Evolutionary conservation across 2,888 invertebrate species (phyloP).

Genomic region (Anagyrus pseudococci): DNA sequence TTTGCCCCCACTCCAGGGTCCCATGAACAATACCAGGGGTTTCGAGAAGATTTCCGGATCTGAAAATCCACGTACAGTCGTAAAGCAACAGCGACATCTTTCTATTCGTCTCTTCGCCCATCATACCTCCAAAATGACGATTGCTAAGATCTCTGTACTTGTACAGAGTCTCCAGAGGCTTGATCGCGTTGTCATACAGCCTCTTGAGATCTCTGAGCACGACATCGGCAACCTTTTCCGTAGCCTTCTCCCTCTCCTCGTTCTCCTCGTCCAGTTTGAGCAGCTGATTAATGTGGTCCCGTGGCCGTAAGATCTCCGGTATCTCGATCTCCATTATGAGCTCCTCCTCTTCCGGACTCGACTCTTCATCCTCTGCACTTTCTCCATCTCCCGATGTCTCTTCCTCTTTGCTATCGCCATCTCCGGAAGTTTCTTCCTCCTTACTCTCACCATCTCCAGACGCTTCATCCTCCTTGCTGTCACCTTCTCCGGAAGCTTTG

Average conservation of each 20-base stretch:
- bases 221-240: slow-evolving; percentile 77
- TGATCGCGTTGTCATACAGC: slow-evolving; percentile 85
- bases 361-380: slow-evolving; percentile 45
- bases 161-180: slow-evolving; percentile 88
- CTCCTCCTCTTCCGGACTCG: slow-evolving; percentile 64
- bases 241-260: slow-evolving; percentile 72
- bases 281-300: slow-evolving; percentile 81
- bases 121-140: slow-evolving; percentile 79
- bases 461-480: no score
- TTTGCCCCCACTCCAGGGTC: slow-evolving; percentile 96
- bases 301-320: slow-evolving; percentile 78
- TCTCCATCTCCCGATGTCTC: not conserved
- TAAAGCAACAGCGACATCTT: not conserved
- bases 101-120: not conserved
- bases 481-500: not conserved
- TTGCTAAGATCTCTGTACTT: slow-evolving; percentile 92
- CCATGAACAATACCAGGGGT: slow-evolving; percentile 91
- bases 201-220: slow-evolving; percentile 85
- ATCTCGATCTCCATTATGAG: slow-evolving; percentile 74
- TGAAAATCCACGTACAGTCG: slow-evolving; percentile 43
- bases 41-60: slow-evolving; percentile 96
- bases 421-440: not conserved
- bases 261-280: slow-evolving; percentile 81
- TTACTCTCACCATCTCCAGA: not conserved
- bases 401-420: slow-evolving; percentile 10